phyloP scores from a whole-genome alignment of 2,888 invertebrate genomes.

The Tribolium freemani region DNA sequence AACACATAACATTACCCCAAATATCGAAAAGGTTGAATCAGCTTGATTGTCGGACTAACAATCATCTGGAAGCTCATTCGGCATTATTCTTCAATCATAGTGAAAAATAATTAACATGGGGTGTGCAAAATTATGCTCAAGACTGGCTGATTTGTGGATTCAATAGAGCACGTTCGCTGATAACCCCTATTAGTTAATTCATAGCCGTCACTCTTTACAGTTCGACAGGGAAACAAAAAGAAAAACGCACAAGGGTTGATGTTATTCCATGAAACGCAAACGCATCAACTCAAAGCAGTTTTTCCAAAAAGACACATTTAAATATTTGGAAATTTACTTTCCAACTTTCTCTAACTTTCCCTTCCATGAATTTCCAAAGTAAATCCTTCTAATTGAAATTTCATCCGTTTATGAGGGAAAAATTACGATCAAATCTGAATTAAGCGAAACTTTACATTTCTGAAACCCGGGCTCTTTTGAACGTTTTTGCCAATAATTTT shows the following conservation, averaged over 20 bases:
- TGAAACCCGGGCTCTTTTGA: neutral
- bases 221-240: conserved; percentile 1
- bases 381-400: neutral
- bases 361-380: neutral
- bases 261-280: no score
- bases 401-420: neutral
- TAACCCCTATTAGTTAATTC: conserved; percentile 6
- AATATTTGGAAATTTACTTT: conserved; percentile 7
- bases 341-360: conserved; percentile 11
- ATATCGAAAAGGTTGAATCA: neutral
- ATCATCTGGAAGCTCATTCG: neutral
- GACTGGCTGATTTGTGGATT: conserved; percentile 2
- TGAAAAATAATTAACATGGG: neutral
- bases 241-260: neutral
- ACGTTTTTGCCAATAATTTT: neutral
- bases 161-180: conserved; percentile 4
- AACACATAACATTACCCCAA: neutral
- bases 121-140: neutral
- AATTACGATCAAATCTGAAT: neutral
- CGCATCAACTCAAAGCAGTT: no score
- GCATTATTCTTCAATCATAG: neutral
- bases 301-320: neutral
- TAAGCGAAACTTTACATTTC: neutral
- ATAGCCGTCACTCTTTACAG: neutral
- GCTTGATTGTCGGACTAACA: neutral